Evolutionary conservation across 2,113 vertebrate genomes (phyloP), one percentile per base, ranked within the genome.

Genomic region (Podarcis cretensis): DNA sequence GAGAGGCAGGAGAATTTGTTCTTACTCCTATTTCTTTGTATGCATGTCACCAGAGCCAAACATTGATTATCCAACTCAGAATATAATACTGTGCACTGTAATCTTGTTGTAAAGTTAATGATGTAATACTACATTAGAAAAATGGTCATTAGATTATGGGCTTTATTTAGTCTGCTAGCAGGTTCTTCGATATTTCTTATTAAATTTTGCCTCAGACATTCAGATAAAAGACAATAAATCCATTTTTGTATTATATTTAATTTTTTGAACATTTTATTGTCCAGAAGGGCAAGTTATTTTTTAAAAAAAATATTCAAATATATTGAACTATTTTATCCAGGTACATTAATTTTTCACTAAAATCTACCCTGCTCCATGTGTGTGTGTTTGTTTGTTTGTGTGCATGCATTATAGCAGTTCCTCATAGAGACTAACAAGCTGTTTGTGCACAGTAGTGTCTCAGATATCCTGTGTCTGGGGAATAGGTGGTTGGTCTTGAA

Each of bases 61-160:
- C 79, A 88, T 89, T 89, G 85, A 90, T 94, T 87, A 89, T 75
- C 77, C 85, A 94, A 75, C 89, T 94, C 87, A 95, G 89, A 92
- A 95, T 93, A 92, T 91, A 91, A 88, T 94, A 84, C 48, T 96
- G 32, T 93, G 84, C 90, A 80, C 90, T 94, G 40, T 97, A 96
- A 96, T 96, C 90, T 95, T 91, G 87, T 96, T 95, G 85, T 73
- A 82, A 90, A 91, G 43, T 87, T 93, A 92, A 96, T 95, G 92
- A 94, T 91, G 87, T 92, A 95, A 90, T 94, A 94, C 93, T 73
- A 86, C 89, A 95, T 95, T 95, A 84, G 91, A 84, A 94, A 91
- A 92, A 92, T 86, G 43, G 43, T 71, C 93, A 78, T 96, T 93
- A 87, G 94, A 89, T 91, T 92, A 95, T 94, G 88, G 79, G 0